These are phyloP conservation scores for Neotoma lepida DNA, from an alignment of 2,113 vertebrate species.

Conservation along the genomic window DNA sequence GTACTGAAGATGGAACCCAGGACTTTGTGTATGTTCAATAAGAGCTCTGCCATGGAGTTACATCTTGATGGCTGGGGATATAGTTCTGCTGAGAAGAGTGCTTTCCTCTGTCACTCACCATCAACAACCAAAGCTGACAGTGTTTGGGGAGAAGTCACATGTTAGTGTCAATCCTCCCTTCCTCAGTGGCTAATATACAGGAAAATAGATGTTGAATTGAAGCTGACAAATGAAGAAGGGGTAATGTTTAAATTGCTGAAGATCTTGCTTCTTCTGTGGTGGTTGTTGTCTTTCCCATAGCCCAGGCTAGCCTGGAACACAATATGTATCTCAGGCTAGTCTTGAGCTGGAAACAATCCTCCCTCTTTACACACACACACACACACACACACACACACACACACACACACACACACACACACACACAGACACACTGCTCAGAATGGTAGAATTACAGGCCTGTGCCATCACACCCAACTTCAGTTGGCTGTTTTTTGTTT, in stretches of 20 bases:
- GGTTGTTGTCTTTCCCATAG: not conserved
- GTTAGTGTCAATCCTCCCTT: not conserved
- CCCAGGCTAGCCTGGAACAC: not conserved
- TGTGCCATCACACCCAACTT: not conserved
- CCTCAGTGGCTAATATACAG: not conserved
- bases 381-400: not conserved
- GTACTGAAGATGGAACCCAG: not conserved
- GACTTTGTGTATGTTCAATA: not conserved
- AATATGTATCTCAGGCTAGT: not conserved
- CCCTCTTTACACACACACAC: not conserved
- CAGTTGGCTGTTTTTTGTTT: not conserved
- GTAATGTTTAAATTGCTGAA: not conserved
- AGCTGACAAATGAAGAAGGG: not conserved
- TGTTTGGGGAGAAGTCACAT: not conserved
- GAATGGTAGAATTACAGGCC: not conserved
- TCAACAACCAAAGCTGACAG: not conserved
- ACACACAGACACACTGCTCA: not conserved
- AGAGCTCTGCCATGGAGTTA: not conserved
- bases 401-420: too few species aligned
- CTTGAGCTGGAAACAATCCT: not conserved
- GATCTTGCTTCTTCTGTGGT: too few species aligned
- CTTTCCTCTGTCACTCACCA: not conserved
- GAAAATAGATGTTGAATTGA: not conserved
- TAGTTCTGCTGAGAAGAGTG: not conserved
- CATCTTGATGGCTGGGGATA: not conserved